Base-by-base conservation (phyloP, 2,113 vertebrate genomes). In the Larimichthys polyactis region DNA sequence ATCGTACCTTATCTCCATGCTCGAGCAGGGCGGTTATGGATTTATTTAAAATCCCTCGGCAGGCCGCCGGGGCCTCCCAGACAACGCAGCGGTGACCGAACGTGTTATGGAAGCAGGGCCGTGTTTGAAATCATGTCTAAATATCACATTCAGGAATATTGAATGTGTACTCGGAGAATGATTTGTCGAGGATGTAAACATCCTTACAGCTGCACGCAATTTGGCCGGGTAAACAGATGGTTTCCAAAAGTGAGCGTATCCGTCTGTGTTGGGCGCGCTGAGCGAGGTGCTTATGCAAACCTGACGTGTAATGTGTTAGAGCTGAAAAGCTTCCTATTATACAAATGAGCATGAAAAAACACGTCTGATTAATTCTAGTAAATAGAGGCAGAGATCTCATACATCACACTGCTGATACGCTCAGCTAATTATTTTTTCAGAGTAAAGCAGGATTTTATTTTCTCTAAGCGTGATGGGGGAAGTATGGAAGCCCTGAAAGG, bases 121-220 rank as follows among this genome's bases (percentile, higher is more conserved):
- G 8, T 58, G 52, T 24, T 11, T 76, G 36, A 69, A 22, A 51
- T 17, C 22, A 54, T 20, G 44, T 59, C 40, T 20, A 3, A 69
- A 78, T 6, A 54, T 29, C 24, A 22, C 48, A 62, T 59, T 52
- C 12, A 60, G 55, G 12, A 62, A 32, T 3, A 15, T 11, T 52
- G 22, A 2, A 4, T 20, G 11, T 49, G 11, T 15, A 5, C 8
- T 24, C 15, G 40, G 19, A 59, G 54, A 8, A 3, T 52, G 66
- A 78, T 62, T 60, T 70, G 57, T 78, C 6, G 2, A 20, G 32
- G 29, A 43, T 20, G 32, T 57, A 79, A 65, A 80, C 60, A 48
- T 72, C 52, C 20, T 32, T 32, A 46, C 59, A 36, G 76, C 76
- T 70, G 57, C 46, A 1, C 16, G 24, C 2, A 3, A 11, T 44